Evolutionary conservation across 2,113 vertebrate genomes (phyloP), one percentile per base, ranked within the genome.

Genomic region (Neolamprologus tretocephalus): DNA sequence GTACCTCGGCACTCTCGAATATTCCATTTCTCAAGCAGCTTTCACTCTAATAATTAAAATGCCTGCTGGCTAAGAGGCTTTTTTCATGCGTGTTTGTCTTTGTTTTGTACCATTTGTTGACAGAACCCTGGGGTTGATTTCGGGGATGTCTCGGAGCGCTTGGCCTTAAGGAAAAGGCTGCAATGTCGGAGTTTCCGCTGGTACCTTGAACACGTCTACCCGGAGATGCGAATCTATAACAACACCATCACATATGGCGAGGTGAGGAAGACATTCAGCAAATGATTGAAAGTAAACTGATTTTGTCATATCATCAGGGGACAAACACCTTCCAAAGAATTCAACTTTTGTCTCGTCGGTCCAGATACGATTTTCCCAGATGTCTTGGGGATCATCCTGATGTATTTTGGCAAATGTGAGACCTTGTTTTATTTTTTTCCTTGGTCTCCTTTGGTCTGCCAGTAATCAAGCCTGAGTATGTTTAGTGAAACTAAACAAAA

Each of bases 121-220:
- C 95, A 99, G 98, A 99, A 99, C 94, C 98, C 98, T 0, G 98
- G 98, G 1, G 98, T 99, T 81, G 98, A 99, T 96, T 99, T 99
- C 2, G 99, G 99, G 55, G 98, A 99, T 0, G 98, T 99, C 81
- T 99, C 98, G 0, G 98, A 99, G 92, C 96, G 99, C 51, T 93
- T 97, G 84, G 98, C 98, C 68, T 95, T 99, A 81, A 97, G 99
- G 23, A 97, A 97, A 92, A 96, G 96, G 80, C 95, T 99, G 85
- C 98, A 98, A 23, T 99, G 99, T 92, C 97, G 96, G 78, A 99
- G 97, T 90, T 99, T 99, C 93, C 97, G 96, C 93, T 99, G 99
- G 99, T 99, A 99, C 95, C 96, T 99, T 75, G 98, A 99, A 90
- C 98, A 99, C 1, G 98, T 99, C 84, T 99, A 99, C 91, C 98